phyloP scores from a whole-genome alignment of 2,113 vertebrate species.

The Triplophysa dalaica region DNA sequence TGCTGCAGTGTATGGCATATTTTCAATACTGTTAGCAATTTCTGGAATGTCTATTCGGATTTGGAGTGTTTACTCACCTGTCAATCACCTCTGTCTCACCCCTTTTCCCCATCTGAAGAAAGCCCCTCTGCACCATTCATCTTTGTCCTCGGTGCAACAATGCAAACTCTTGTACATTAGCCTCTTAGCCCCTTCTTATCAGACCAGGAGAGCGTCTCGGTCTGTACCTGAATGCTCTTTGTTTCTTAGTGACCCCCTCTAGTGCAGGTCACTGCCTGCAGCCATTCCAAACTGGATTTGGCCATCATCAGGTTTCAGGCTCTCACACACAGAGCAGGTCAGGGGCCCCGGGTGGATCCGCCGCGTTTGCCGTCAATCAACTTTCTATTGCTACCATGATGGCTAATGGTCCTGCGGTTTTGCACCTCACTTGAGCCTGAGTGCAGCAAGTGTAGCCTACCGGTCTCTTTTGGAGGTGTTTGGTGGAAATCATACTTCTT shows the following conservation, averaged over 20 bases:
- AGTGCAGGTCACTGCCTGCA: slow-evolving; percentile 67
- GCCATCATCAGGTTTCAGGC: slow-evolving; percentile 69
- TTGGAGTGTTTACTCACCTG: slow-evolving; percentile 73
- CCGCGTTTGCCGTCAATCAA: slow-evolving; percentile 47
- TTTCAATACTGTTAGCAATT: slow-evolving; percentile 65
- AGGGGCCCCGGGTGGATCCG: slow-evolving; percentile 40
- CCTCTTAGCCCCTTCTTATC: slow-evolving; percentile 62
- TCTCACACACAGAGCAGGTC: slow-evolving; percentile 29
- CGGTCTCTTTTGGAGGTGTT: neutral
- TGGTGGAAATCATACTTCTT: slow-evolving; percentile 2
- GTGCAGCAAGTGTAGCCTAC: neutral
- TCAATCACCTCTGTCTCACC: slow-evolving; percentile 60
- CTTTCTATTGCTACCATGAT: slow-evolving; percentile 45
- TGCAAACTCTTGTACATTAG: slow-evolving; percentile 67
- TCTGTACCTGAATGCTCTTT: slow-evolving; percentile 77
- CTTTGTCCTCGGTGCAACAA: slow-evolving; percentile 52
- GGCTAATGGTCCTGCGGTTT: slow-evolving; percentile 30
- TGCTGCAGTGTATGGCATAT: slow-evolving; percentile 58
- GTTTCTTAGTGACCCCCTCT: slow-evolving; percentile 65
- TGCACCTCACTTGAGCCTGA: slow-evolving; percentile 6
- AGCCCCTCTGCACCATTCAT: slow-evolving; percentile 42
- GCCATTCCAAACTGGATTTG: slow-evolving; percentile 69
- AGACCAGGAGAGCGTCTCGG: slow-evolving; percentile 62
- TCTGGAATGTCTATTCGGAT: slow-evolving; percentile 72
- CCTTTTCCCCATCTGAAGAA: slow-evolving; percentile 46